These are phyloP conservation scores for Embiotoca jacksoni DNA, from an alignment of 2,113 vertebrate species.

Conservation along the genomic window DNA sequence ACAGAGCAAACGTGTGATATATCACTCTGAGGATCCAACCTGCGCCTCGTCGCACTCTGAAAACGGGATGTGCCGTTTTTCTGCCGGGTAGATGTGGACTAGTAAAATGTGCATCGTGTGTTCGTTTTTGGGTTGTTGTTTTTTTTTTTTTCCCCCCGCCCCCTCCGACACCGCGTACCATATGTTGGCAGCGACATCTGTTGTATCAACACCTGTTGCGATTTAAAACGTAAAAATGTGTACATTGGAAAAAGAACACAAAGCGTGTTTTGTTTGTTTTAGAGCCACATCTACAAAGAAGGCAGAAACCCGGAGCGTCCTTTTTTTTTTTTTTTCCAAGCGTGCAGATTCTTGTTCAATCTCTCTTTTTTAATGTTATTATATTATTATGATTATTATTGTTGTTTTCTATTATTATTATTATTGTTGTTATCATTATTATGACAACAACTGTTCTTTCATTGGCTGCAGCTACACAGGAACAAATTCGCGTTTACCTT, in stretches of 20 bases:
- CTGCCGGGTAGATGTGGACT: constrained; percentile 25
- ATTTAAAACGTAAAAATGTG: constrained; percentile 34
- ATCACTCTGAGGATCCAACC: constrained; percentile 92
- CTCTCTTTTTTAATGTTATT: constrained; percentile 90
- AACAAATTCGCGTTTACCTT: constrained; percentile 53
- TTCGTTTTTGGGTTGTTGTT: background rate
- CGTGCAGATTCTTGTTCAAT: constrained; percentile 89
- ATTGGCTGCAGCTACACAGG: constrained; percentile 65
- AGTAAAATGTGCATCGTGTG: constrained; percentile 34
- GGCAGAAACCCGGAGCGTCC: constrained; percentile 55
- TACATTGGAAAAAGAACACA: constrained; percentile 40
- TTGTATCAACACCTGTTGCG: constrained; percentile 72
- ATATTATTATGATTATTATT: constrained; percentile 81
- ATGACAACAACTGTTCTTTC: constrained; percentile 58
- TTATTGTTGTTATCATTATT: constrained; percentile 76
- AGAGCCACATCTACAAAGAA: constrained; percentile 17
- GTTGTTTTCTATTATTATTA: constrained; percentile 77
- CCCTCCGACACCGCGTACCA: constrained; percentile 2
- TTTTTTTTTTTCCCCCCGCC: constrained; percentile 1
- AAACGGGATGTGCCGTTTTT: constrained; percentile 39
- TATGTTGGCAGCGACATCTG: constrained; percentile 59
- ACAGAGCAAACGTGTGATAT: constrained; percentile 93
- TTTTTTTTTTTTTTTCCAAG: constrained; percentile 40
- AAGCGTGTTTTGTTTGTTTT: constrained; percentile 18
- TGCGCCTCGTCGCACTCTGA: constrained; percentile 52